Evolutionary conservation across 92 coral and sea anemone genomes (phyloP), one percentile per base, ranked within the genome.

Genomic region (Epizoanthus illoricatus): DNA sequence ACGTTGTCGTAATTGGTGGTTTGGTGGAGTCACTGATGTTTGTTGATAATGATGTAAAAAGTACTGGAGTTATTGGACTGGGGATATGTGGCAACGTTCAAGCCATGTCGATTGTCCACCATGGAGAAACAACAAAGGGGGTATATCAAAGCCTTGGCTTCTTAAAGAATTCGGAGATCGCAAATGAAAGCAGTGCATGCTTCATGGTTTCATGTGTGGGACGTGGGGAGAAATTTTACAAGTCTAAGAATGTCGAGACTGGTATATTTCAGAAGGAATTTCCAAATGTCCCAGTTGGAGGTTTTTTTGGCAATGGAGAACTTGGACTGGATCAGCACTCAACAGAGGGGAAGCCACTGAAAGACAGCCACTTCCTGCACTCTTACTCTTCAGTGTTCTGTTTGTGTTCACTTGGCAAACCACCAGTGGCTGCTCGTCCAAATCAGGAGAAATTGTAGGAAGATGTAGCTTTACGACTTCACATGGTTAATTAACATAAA

Each of bases 281-380:
- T 84, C 98, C 98, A 69, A 85, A 75, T 55, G 69, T 97, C 54
- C 95, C 91, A 63, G 80, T 94, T 28, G 89, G 92, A 16, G 99
- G 99, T 4, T 93, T 97, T 65, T 90, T 90, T 76, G 97, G 98
- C 17, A 91, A 90, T 87, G 99, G 99, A 63, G 99, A 97, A 79
- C 89, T 97, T 66, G 99, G 99, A 4, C 71, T 91, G 75, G 92
- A 93, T 71, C 84, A 92, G 76, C 98, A 92, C 80, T 90, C 94
- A 2, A 90, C 89, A 8, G 85, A 83, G 76, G 92, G 96, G 18
- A 89, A 86, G 76, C 92, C 91, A 24, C 65, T 88, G 42, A 88
- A 90, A 63, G 97, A 94, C 88, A 85, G 89, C 72, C 98, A 94
- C 73, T 92, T 86, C 82, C 84, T 94, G 19, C 98, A 94, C 54